phyloP scores from a whole-genome alignment of 2,113 vertebrate genomes.

The Ctenodactylus gundi region DNA sequence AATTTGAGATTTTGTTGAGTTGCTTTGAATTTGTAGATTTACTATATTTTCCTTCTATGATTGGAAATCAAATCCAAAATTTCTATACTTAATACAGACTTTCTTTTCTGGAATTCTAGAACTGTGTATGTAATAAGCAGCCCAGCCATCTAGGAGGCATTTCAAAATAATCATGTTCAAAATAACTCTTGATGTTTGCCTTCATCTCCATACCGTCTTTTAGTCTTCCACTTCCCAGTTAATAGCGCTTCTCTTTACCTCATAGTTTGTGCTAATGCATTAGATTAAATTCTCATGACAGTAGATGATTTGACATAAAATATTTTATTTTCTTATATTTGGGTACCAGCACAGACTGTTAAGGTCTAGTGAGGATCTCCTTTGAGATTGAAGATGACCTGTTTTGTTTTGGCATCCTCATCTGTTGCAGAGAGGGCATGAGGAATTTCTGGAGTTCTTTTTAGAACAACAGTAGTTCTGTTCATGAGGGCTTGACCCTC shows the following conservation, averaged over 20 bases:
- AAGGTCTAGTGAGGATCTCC: not conserved
- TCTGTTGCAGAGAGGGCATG: not conserved
- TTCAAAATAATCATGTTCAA: not conserved
- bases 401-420: not conserved
- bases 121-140: not conserved
- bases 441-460: not conserved
- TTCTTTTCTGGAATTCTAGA: not conserved
- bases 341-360: accelerated
- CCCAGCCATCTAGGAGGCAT: not conserved
- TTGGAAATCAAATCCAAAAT: not conserved
- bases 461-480: not conserved
- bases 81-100: not conserved
- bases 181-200: not conserved
- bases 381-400: not conserved
- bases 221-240: not conserved
- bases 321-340: not conserved
- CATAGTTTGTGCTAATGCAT: not conserved
- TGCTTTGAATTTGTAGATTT: not conserved
- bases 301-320: not conserved
- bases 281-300: not conserved
- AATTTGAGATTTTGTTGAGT: not conserved
- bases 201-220: not conserved
- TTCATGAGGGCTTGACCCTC: not conserved
- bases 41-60: not conserved
- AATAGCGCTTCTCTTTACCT: not conserved